Conservation (phyloP, 2,797 vertebrate genomes). For the Sebastes diploproa region DNA sequence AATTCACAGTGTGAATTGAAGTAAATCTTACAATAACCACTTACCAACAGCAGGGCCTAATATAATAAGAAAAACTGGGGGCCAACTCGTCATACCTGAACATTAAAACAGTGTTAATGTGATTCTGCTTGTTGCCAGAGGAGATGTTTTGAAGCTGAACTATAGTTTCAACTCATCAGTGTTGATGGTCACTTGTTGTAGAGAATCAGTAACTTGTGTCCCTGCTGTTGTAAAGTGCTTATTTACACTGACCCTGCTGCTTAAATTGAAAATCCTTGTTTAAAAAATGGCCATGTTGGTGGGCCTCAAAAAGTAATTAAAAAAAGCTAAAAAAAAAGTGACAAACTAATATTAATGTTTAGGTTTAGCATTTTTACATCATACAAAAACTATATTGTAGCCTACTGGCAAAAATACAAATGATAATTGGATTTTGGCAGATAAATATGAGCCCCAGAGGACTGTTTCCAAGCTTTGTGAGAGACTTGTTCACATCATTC, state of each 20-base stretch:
- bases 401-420: neutral
- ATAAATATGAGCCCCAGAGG: neutral
- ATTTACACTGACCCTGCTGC: constrained; percentile 13
- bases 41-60: constrained; percentile 23
- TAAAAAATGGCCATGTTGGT: neutral
- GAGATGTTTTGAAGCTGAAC: constrained; percentile 38
- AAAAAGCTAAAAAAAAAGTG: neutral
- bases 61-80: neutral
- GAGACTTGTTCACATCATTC: neutral
- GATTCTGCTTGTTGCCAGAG: constrained; percentile 3
- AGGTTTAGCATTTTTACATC: neutral
- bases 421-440: neutral
- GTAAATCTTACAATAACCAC: constrained; percentile 18
- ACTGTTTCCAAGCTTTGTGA: neutral
- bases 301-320: neutral
- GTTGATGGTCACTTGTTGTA: constrained; percentile 20
- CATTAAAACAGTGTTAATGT: neutral
- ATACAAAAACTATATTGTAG: neutral
- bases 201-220: constrained; percentile 24
- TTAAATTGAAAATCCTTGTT: constrained; percentile 40
- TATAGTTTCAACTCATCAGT: constrained; percentile 23
- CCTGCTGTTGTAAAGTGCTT: constrained; percentile 31
- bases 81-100: neutral
- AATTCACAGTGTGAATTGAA: neutral
- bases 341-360: neutral